phyloP scores from a whole-genome alignment of 2,797 vertebrate species.

The Enteromius anoplus region DNA sequence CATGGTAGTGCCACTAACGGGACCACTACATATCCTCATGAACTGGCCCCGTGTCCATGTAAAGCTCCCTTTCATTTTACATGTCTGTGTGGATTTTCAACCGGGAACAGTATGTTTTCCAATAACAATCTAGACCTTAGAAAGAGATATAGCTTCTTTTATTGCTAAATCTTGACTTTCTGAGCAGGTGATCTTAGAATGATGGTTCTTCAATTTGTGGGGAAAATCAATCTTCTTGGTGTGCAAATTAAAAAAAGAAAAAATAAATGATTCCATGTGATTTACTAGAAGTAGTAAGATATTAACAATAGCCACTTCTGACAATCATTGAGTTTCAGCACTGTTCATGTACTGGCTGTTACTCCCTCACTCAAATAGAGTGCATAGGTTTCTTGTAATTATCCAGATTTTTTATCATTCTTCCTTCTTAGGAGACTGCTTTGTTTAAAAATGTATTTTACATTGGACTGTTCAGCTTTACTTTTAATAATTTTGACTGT shows the following conservation, averaged over 20 bases:
- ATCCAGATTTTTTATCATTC: constrained; percentile 38
- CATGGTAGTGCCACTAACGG: constrained; percentile 53
- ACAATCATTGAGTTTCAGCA: constrained; percentile 32
- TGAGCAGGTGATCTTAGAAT: constrained; percentile 52
- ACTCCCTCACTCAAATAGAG: constrained; percentile 38
- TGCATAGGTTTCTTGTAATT: constrained; percentile 47
- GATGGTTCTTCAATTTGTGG: constrained; percentile 37
- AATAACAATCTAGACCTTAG: constrained; percentile 71
- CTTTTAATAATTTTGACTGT: neutral
- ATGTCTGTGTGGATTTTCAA: constrained; percentile 80
- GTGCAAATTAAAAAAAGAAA: constrained; percentile 40
- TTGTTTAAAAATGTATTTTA: neutral
- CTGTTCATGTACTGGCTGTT: constrained; percentile 39
- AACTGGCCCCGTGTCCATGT: constrained; percentile 73
- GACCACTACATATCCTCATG: constrained; percentile 53
- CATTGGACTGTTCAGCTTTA: neutral
- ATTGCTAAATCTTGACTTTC: constrained; percentile 55
- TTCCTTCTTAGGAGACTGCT: constrained; percentile 64
- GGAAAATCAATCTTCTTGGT: constrained; percentile 31
- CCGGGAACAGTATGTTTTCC: constrained; percentile 83
- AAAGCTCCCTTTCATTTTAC: constrained; percentile 72
- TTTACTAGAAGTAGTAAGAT: constrained; percentile 43
- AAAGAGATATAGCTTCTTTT: constrained; percentile 59
- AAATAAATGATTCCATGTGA: constrained; percentile 37
- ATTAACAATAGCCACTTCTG: constrained; percentile 54